Base-by-base conservation (phyloP, 2,797 vertebrate genomes). In the Rhabdophis nuchalis region DNA sequence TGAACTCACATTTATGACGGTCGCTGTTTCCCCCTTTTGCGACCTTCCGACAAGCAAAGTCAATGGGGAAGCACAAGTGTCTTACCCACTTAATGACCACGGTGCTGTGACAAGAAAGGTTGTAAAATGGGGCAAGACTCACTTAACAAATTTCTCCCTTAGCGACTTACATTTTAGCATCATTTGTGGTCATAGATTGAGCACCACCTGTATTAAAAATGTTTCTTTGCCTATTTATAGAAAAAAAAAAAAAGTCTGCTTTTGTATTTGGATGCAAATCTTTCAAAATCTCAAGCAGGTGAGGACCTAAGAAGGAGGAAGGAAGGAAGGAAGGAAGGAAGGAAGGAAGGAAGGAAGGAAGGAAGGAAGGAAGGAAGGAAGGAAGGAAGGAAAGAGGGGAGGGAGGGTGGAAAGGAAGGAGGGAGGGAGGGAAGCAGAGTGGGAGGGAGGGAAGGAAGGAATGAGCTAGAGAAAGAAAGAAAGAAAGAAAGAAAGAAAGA, bases 361-460 rank as follows among this genome's bases (percentile, higher is more conserved):
- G 23, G 25, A 29, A 1, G 8, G 23, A 27, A 1, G 58, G 58
- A 57, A 0, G 23, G 23, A 25, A 0, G 23, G 57, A 9, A 1
- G 7, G 58, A 27, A 10, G 2, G 23, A 29, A 3, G 2, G 23
- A 29, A 3, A 23, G 60, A 29, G 0, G 3, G 10, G 27, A 29
- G 1, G 5, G 11, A 20, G 2, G 4, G 5, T 5, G 5, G 16
- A 0, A 18, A 5, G 5, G 5, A 20, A 23, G 1, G 1, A 20
- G 8, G 5, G 6, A 16, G 5, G 5, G 5, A 7, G 5, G 1
- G 6, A 6, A 23, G n/a, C n/a, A n/a, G n/a, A n/a, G n/a, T n/a
- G 3, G 20, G 4, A 4, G 4, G 16, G 3, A 16, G 1, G 4
- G 4, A 5, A 1, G 0, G 25, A 0, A 7, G 3, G n/a, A n/a